Evolutionary conservation across 2,113 vertebrate genomes (phyloP).

Genomic region (Rhinoptilus africanus): DNA sequence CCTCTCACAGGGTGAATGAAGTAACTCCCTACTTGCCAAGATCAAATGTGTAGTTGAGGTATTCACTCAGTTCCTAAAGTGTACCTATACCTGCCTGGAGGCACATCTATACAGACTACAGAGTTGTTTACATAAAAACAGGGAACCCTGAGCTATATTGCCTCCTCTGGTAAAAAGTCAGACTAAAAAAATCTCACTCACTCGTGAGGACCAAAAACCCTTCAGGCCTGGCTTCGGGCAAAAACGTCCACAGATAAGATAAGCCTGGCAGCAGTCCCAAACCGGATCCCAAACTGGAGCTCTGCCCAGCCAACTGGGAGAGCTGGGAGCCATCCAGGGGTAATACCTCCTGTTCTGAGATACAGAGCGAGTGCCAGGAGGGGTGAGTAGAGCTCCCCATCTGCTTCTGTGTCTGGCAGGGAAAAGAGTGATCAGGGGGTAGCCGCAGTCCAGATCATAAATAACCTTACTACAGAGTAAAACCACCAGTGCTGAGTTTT

Average conservation of each 20-base stretch:
- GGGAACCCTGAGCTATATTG: neutral
- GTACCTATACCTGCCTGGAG: neutral
- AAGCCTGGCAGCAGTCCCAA: neutral
- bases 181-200: neutral
- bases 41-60: neutral
- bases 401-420: neutral
- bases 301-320: neutral
- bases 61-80: neutral
- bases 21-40: neutral
- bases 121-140: neutral
- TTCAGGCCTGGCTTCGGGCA: conserved; percentile 9
- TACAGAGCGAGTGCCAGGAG: neutral
- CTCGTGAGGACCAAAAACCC: neutral
- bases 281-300: neutral
- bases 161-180: neutral
- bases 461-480: neutral
- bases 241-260: neutral
- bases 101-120: neutral
- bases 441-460: neutral
- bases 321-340: neutral
- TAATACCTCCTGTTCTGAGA: neutral
- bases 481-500: neutral
- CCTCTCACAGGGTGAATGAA: neutral
- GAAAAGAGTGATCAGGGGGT: neutral
- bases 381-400: neutral